Percentiles rank a stretch among this genome's conserved stretches.
Evolutionary conservation across 2,113 vertebrate species (phyloP).

Genomic region (Mustelus asterias): DNA sequence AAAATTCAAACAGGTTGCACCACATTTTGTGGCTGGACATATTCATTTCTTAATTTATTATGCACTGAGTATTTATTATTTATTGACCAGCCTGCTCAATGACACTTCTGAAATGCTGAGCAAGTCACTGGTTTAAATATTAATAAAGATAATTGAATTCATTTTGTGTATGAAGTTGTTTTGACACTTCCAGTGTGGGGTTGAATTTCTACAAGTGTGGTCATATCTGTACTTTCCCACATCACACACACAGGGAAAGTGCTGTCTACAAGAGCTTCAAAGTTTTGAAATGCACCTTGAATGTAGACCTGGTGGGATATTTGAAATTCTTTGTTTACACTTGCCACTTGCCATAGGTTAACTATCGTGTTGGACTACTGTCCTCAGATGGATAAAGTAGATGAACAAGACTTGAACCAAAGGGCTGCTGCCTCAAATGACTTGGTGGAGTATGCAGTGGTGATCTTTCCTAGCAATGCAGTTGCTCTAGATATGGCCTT

Average conservation of each 20-base stretch:
- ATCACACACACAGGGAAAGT: neutral
- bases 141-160: slow-evolving; percentile 36
- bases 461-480: neutral
- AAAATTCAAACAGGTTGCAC: slow-evolving; percentile 42
- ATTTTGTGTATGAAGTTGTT: neutral
- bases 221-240: neutral
- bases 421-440: neutral
- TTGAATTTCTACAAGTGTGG: too few species aligned
- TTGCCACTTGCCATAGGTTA: neutral
- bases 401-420: neutral
- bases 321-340: neutral
- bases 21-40: slow-evolving; percentile 69
- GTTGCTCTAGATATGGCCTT: neutral
- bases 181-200: neutral
- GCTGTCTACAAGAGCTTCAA: neutral
- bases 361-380: too few species aligned
- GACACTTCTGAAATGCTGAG: slow-evolving; percentile 33
- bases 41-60: slow-evolving; percentile 90
- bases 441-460: neutral
- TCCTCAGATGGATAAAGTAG: neutral
- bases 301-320: neutral
- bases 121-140: slow-evolving; percentile 9
- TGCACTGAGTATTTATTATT: slow-evolving; percentile 93
- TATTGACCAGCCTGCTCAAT: slow-evolving; percentile 45
- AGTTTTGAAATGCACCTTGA: neutral